These are phyloP conservation scores for Condylostylus longicornis DNA, from an alignment of 1,140 invertebrate species.

Conservation along the genomic window DNA sequence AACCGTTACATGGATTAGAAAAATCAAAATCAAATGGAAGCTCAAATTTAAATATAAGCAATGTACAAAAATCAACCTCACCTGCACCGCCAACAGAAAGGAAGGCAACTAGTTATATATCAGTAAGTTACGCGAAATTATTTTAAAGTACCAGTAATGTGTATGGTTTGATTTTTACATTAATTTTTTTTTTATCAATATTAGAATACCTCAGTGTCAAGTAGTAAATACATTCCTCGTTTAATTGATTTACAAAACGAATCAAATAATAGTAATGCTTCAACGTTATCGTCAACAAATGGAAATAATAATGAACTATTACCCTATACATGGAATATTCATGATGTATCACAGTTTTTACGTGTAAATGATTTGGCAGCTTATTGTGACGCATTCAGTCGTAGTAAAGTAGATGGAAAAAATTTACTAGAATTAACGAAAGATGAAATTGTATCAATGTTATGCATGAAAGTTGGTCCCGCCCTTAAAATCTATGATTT, in stretches of 20 bases:
- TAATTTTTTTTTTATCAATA: constrained; percentile 13
- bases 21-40: constrained; percentile 4
- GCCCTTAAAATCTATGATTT: constrained; percentile 86
- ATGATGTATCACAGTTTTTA: constrained; percentile 76
- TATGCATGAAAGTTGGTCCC: constrained; percentile 86
- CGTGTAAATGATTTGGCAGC: constrained; percentile 77
- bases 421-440: constrained; percentile 65
- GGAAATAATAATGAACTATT: constrained; percentile 39
- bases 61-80: constrained; percentile 26
- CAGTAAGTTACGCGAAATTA: constrained; percentile 31
- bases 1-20: constrained; percentile 6
- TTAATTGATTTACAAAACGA: constrained; percentile 19
- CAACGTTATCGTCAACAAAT: constrained; percentile 5
- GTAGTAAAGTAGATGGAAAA: constrained; percentile 59
- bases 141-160: constrained; percentile 3
- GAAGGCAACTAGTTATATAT: constrained; percentile 44
- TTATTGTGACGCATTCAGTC: constrained; percentile 69
- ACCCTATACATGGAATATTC: constrained; percentile 62
- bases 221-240: constrained; percentile 30
- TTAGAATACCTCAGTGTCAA: constrained; percentile 25
- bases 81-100: constrained; percentile 39
- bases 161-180: constrained; percentile 13
- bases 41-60: constrained; percentile 13
- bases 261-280: constrained; percentile 11
- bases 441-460: constrained; percentile 76